These are phyloP conservation scores for Icerya purchasi DNA, from an alignment of 2,888 invertebrate species.

Conservation along the genomic window DNA sequence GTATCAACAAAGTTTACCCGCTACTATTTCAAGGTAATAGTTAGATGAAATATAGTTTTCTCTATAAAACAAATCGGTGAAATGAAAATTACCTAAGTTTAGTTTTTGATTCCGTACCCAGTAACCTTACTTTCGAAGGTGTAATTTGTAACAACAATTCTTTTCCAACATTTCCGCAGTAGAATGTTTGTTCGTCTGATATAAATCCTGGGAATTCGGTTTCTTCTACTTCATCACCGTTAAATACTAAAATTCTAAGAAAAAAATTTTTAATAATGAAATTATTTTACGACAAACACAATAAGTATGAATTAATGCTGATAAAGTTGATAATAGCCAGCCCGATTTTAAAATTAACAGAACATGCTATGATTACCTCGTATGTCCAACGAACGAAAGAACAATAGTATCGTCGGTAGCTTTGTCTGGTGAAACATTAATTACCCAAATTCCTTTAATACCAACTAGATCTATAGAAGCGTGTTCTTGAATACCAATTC, in stretches of 20 bases:
- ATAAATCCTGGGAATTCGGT: slow-evolving; percentile 82
- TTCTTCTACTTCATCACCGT: slow-evolving; percentile 94
- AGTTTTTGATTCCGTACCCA: slow-evolving; percentile 41
- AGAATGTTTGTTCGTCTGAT: slow-evolving; percentile 80
- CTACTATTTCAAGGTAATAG: too few species aligned
- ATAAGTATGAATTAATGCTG: too few species aligned
- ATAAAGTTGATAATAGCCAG: too few species aligned
- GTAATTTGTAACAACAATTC: slow-evolving; percentile 64
- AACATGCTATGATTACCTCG: too few species aligned
- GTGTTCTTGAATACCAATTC: slow-evolving; percentile 95
- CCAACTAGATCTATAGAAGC: slow-evolving; percentile 92
- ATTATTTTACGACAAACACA: too few species aligned
- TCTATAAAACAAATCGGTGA: too few species aligned
- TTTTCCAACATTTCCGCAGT: slow-evolving; percentile 70
- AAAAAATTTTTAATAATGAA: too few species aligned
- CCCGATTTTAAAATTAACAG: too few species aligned
- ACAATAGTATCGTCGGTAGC: slow-evolving; percentile 73
- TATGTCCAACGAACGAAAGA: slow-evolving; percentile 90
- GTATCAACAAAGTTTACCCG: too few species aligned
- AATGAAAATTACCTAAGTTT: slow-evolving; percentile 34
- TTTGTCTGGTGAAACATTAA: slow-evolving; percentile 37
- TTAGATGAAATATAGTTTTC: too few species aligned
- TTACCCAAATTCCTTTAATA: slow-evolving; percentile 94
- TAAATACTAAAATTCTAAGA: slow-evolving; percentile 55
- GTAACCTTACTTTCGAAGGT: slow-evolving; percentile 45